A percentile compares a stretch with the other conserved stretches of the same genome.
Evolutionary conservation across 2,888 invertebrate species (phyloP).

Genomic region (Ypsolopha scabrella): DNA sequence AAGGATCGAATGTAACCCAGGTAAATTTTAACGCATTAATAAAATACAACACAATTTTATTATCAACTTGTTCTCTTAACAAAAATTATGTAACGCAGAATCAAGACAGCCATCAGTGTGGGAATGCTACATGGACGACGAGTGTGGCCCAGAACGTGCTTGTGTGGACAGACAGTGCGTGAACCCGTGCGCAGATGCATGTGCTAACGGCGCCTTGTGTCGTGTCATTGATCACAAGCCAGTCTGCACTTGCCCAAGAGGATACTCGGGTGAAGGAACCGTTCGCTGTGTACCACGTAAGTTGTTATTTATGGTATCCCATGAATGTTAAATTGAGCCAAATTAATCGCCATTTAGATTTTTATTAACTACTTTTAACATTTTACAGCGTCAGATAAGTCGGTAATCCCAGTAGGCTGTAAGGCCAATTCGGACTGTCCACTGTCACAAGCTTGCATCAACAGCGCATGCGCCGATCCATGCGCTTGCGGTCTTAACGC

Average conservation of each 20-base stretch:
- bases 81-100: constrained; percentile 25
- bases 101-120: constrained; percentile 52
- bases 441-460: constrained; percentile 85
- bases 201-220: constrained; percentile 86
- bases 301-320: constrained; percentile 28
- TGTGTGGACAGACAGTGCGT: constrained; percentile 83
- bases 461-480: constrained; percentile 82
- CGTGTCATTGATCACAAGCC: constrained; percentile 81
- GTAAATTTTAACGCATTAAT: constrained; percentile 39
- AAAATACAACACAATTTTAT: too few species aligned
- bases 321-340: neutral
- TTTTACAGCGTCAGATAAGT: constrained; percentile 64
- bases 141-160: constrained; percentile 79
- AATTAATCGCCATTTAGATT: neutral
- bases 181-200: constrained; percentile 83
- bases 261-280: constrained; percentile 80
- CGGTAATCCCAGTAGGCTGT: constrained; percentile 75
- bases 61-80: too few species aligned
- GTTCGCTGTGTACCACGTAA: constrained; percentile 84
- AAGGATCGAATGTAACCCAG: constrained; percentile 78
- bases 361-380: constrained; percentile 8
- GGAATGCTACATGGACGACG: constrained; percentile 83
- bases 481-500: constrained; percentile 89
- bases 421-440: constrained; percentile 85
- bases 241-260: constrained; percentile 84